Conservation (phyloP, 2,797 vertebrate species). For the Bufotes viridis region DNA sequence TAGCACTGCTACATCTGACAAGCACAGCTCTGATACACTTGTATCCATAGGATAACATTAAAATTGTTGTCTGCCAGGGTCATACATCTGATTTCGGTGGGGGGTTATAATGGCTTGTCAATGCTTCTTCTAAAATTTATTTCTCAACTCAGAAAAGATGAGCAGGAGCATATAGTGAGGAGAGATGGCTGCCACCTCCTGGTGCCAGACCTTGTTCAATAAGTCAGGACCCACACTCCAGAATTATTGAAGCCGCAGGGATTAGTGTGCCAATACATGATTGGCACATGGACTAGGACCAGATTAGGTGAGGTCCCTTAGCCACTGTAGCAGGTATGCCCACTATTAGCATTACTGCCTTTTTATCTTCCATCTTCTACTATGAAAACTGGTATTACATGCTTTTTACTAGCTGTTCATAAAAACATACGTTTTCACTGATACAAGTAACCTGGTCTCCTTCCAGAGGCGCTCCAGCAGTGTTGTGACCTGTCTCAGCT, state of each 20-base stretch:
- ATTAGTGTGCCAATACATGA: not conserved
- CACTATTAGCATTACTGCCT: not conserved
- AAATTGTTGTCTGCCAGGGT: no score
- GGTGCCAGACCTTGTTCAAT: not conserved
- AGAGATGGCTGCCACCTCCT: not conserved
- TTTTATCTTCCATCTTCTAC: not conserved
- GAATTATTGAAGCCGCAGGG: not conserved
- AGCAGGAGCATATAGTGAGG: not conserved
- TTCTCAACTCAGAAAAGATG: not conserved
- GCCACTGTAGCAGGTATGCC: not conserved
- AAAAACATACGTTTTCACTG: not conserved
- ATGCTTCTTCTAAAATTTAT: no score
- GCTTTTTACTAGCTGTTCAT: not conserved
- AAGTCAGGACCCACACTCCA: not conserved
- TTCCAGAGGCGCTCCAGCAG: constrained; percentile 80
- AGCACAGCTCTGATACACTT: no score
- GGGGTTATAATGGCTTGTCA: no score
- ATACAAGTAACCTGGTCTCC: not conserved
- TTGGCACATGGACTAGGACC: not conserved
- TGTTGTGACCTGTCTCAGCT: constrained; percentile 84
- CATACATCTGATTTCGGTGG: no score
- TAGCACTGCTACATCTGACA: no score
- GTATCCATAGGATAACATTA: no score
- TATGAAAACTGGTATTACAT: not conserved
- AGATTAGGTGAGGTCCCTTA: not conserved